A percentile compares a stretch with the other conserved stretches of the same genome.
These are phyloP conservation scores for Drosophila heteroneura DNA, from an alignment of 2,888 invertebrate genomes.

Conservation along the genomic window DNA sequence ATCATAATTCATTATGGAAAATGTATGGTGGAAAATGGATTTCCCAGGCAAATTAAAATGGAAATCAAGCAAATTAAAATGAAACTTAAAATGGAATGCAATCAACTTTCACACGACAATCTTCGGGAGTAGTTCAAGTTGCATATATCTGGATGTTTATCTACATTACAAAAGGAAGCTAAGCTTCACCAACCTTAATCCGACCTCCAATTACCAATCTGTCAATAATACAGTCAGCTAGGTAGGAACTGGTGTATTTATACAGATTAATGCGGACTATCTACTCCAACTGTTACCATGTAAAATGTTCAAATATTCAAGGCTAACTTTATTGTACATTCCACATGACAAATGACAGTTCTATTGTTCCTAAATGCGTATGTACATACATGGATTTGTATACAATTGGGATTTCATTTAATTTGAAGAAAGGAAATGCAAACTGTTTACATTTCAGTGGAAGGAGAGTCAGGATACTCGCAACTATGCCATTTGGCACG, in stretches of 20 bases:
- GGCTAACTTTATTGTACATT: background rate
- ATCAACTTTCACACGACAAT: background rate
- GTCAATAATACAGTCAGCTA: background rate
- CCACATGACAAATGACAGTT: slow-evolving; percentile 3
- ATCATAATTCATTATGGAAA: background rate
- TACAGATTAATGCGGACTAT: background rate
- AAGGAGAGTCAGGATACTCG: slow-evolving; percentile 19
- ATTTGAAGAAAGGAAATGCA: slow-evolving; percentile 21
- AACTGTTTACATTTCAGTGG: slow-evolving; percentile 37
- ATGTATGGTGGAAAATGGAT: background rate
- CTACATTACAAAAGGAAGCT: background rate
- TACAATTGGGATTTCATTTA: slow-evolving; percentile 5
- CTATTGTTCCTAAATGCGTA: background rate
- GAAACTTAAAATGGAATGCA: background rate
- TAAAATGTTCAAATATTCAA: background rate
- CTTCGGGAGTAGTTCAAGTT: background rate
- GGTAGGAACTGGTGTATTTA: background rate
- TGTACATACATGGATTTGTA: background rate
- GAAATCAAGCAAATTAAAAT: no score
- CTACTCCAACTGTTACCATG: background rate
- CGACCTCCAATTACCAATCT: background rate
- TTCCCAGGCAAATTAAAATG: background rate
- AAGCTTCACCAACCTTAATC: no score
- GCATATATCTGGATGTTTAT: background rate
- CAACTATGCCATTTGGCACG: slow-evolving; percentile 57